Evolutionary conservation across 2,888 invertebrate genomes (phyloP).

Genomic region (Hoplodrina blanda): DNA sequence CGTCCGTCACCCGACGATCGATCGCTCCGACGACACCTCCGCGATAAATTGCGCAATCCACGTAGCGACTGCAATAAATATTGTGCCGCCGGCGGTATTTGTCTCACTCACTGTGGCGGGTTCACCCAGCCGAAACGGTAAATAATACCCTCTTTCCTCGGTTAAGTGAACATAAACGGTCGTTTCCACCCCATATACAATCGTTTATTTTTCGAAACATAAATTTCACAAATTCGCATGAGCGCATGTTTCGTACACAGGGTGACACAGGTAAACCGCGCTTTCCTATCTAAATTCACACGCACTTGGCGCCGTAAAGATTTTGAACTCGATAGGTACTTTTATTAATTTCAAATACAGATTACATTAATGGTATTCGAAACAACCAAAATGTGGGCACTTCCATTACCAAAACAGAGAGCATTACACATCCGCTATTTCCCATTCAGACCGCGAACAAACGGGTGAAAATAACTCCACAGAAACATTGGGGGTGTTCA

Average conservation of each 20-base stretch:
- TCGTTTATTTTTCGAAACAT: slow-evolving; percentile 90
- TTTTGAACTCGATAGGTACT: slow-evolving; percentile 23
- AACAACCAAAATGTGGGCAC: slow-evolving; percentile 45
- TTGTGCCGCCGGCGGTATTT: slow-evolving; percentile 87
- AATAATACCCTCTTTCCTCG: slow-evolving; percentile 91
- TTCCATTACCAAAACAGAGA: slow-evolving; percentile 61
- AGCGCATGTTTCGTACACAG: slow-evolving; percentile 78
- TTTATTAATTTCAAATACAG: slow-evolving; percentile 42
- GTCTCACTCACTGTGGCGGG: slow-evolving; percentile 90
- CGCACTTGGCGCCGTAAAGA: slow-evolving; percentile 25
- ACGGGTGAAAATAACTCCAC: slow-evolving; percentile 86
- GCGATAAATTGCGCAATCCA: slow-evolving; percentile 90
- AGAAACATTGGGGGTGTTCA: slow-evolving; percentile 80
- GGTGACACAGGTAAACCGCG: slow-evolving; percentile 72
- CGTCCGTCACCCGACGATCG: slow-evolving; percentile 88
- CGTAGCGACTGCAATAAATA: slow-evolving; percentile 90
- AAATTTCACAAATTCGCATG: slow-evolving; percentile 88
- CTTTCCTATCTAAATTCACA: slow-evolving; percentile 59
- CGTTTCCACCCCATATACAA: slow-evolving; percentile 91
- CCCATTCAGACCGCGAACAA: slow-evolving; percentile 79
- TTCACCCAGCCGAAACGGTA: slow-evolving; percentile 90
- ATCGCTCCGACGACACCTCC: slow-evolving; percentile 88
- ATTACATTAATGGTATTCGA: slow-evolving; percentile 43
- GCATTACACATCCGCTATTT: slow-evolving; percentile 70
- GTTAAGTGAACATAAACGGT: slow-evolving; percentile 91